Conservation (phyloP, 2,888 invertebrate species). For the Rhimphoctona megacephalus region DNA sequence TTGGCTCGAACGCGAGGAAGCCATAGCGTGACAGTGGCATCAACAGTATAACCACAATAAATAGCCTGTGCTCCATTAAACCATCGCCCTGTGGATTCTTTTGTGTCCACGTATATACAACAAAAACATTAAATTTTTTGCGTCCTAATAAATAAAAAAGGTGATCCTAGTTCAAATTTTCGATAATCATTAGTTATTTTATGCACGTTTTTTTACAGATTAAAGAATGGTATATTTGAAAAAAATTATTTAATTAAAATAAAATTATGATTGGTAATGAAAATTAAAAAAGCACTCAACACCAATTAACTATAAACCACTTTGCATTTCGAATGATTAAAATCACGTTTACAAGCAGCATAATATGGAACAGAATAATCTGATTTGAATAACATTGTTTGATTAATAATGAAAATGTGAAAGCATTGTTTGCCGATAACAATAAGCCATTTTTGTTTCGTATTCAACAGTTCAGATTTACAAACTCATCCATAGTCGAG, state of each 20-base stretch:
- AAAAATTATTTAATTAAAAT: background rate
- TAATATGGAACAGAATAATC: too few relatives aligned
- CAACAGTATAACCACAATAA: constrained; percentile 56
- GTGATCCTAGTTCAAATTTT: background rate
- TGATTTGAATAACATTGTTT: too few relatives aligned
- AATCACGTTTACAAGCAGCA: too few relatives aligned
- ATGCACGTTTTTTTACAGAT: background rate
- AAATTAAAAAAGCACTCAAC: too few relatives aligned
- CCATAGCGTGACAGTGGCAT: constrained; percentile 34
- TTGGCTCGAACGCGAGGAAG: constrained; percentile 60
- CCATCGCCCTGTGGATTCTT: constrained; percentile 13
- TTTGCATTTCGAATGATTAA: too few relatives aligned
- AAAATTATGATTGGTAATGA: too few relatives aligned
- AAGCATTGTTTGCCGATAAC: background rate
- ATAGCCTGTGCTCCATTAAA: constrained; percentile 29
- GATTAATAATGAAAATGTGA: too few relatives aligned
- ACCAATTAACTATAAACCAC: too few relatives aligned
- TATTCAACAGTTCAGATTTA: background rate
- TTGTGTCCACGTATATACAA: background rate
- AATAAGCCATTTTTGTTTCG: background rate
- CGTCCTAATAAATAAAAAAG: background rate
- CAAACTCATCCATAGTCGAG: background rate
- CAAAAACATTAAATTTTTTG: background rate
- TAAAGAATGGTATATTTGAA: background rate
- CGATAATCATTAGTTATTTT: background rate